Evolutionary conservation across 2,888 invertebrate genomes (phyloP).

Genomic region (Xanthorhoe designata): DNA sequence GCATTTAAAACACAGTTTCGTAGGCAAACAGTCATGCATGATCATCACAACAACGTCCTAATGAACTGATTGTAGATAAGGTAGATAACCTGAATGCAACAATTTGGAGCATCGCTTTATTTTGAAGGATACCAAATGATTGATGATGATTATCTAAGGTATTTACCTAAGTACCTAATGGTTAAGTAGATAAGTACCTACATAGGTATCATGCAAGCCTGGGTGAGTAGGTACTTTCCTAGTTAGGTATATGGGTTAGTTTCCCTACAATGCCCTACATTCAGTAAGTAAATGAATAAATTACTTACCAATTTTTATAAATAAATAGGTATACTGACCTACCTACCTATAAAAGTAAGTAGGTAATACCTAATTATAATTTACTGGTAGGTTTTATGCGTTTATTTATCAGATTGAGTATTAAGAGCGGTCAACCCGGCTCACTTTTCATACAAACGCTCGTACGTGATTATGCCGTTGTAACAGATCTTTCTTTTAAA

Average conservation of each 20-base stretch:
- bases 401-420: too few relatives aligned
- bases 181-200: too few relatives aligned
- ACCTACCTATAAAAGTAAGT: conserved; percentile 43
- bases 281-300: too few relatives aligned
- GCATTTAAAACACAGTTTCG: conserved; percentile 5
- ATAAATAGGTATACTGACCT: too few relatives aligned
- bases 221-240: not conserved
- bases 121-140: conserved; percentile 59
- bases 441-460: too few relatives aligned
- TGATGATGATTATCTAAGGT: conserved; percentile 50
- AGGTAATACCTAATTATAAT: conserved; percentile 47
- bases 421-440: too few relatives aligned
- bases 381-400: conserved; percentile 28
- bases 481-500: too few relatives aligned
- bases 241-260: not conserved
- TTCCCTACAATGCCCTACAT: too few relatives aligned
- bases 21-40: not conserved
- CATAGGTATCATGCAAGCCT: conserved; percentile 49
- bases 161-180: too few relatives aligned
- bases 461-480: too few relatives aligned
- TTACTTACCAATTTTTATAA: too few relatives aligned
- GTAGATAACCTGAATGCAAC: conserved; percentile 67
- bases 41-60: not conserved
- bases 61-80: not conserved
- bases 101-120: conserved; percentile 65